A percentile compares a stretch with the other conserved stretches of the same genome.
phyloP scores from a whole-genome alignment of 2,797 vertebrate genomes.

The Chiroxiphia lanceolata region DNA sequence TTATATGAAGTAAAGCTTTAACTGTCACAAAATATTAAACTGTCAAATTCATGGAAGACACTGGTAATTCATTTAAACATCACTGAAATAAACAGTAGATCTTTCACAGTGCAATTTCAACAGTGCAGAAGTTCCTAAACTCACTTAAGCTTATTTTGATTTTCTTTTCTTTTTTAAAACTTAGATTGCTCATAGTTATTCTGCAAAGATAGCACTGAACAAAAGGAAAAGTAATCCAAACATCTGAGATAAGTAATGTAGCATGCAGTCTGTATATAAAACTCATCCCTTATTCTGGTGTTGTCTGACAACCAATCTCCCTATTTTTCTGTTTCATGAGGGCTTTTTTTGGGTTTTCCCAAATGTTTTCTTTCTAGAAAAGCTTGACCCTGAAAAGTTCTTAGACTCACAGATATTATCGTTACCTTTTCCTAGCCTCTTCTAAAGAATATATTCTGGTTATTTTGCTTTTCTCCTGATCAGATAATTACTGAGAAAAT shows the following conservation, averaged over 20 bases:
- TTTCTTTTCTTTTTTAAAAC: background rate
- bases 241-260: background rate
- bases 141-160: background rate
- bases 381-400: background rate
- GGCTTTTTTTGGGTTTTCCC: background rate
- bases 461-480: background rate
- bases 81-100: background rate
- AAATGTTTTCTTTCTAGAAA: background rate
- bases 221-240: background rate
- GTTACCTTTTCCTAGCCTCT: background rate
- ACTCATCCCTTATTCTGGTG: background rate
- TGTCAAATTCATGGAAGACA: background rate
- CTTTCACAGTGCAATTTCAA: background rate
- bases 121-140: background rate
- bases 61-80: background rate
- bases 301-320: background rate
- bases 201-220: background rate
- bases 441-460: background rate
- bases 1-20: background rate
- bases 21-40: constrained; percentile 6
- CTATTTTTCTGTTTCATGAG: background rate
- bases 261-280: background rate
- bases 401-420: background rate
- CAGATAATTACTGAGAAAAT: background rate
- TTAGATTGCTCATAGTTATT: background rate